These are phyloP conservation scores for Ochropleura leucogaster DNA, from an alignment of 2,888 invertebrate genomes.

Conservation along the genomic window DNA sequence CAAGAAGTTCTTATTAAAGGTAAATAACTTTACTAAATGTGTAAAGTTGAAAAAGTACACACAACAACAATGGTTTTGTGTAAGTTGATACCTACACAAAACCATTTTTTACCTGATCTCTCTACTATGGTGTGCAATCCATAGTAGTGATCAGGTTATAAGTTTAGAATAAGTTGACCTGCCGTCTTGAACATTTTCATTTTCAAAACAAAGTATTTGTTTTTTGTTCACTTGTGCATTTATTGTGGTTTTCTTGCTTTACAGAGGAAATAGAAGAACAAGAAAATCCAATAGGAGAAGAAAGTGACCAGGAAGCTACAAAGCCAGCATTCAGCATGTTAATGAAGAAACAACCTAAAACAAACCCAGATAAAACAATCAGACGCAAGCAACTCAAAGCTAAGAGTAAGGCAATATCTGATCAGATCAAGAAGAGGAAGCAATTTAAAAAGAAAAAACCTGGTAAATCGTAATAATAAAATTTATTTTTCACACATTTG, in stretches of 20 bases:
- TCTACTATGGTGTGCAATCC: too few species aligned
- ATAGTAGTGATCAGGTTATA: too few species aligned
- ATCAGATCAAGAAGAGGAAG: constrained; percentile 87
- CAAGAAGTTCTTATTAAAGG: constrained; percentile 87
- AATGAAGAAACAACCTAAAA: constrained; percentile 76
- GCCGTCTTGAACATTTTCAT: too few species aligned
- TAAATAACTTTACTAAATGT: constrained; percentile 58
- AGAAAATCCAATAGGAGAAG: constrained; percentile 68
- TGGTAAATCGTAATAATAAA: constrained; percentile 75
- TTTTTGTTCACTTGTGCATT: not conserved
- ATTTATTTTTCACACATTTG: constrained; percentile 66
- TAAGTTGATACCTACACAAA: too few species aligned
- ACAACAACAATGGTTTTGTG: too few species aligned
- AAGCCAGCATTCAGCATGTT: constrained; percentile 72
- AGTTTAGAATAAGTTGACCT: too few species aligned
- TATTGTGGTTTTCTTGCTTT: constrained; percentile 51
- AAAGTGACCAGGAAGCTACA: constrained; percentile 63
- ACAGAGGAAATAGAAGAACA: constrained; percentile 80
- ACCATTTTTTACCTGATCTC: too few species aligned
- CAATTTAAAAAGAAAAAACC: constrained; percentile 83
- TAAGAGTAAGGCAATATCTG: constrained; percentile 86
- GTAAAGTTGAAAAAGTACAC: not conserved
- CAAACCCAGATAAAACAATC: constrained; percentile 85
- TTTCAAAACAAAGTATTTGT: not conserved
- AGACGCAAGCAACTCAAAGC: constrained; percentile 87